Evolutionary conservation across 2,888 invertebrate genomes (phyloP), one percentile per base, ranked within the genome.

Genomic region (Seira ritae): DNA sequence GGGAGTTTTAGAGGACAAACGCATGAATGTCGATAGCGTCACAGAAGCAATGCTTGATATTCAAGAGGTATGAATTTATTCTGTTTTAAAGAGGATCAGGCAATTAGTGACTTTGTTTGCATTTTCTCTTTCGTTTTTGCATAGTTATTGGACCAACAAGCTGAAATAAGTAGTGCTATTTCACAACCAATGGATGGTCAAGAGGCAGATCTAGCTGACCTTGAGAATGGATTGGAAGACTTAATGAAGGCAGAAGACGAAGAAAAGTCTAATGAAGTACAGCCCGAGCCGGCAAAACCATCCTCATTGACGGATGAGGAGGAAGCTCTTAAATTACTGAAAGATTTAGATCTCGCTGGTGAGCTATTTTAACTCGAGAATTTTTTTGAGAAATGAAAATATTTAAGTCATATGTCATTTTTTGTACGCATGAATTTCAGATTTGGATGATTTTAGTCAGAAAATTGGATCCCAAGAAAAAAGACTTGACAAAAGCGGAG

Each of bases 11-110:
- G 66, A 84, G n/a, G 87, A 88, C n/a, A 87, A 88, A 42, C 84
- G 84, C 19, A 46, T 88, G 12, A 84, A 78, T 46, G 71, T 70
- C 0, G 85, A 87, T 66, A 69, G 85, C 31, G 87, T 84, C 0
- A 87, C 84, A 1, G 87, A 88, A 72, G 80, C 86, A 1, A 88
- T 88, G 87, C 20, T 88, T 8, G 87, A 88, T 70, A 66, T 88
- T 17, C 86, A 87, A 85, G 87, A 88, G 24, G 88, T 88, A 60
- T 1, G 31, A 62, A 46, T 74, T 19, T 67, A 37, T 17, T 70
- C 19, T 15, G 8, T 1, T 24, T 15, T 15, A 50, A 62, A 66
- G 12, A 20, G 42, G 12, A 19, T 71, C 4, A 67, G n/a, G 19
- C 6, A 6, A 22, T 55, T 24, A 22, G 19, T 55, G 31, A 12